Conservation (phyloP, 2,113 vertebrate genomes). For the Sinocyclocheilus rhinocerous region DNA sequence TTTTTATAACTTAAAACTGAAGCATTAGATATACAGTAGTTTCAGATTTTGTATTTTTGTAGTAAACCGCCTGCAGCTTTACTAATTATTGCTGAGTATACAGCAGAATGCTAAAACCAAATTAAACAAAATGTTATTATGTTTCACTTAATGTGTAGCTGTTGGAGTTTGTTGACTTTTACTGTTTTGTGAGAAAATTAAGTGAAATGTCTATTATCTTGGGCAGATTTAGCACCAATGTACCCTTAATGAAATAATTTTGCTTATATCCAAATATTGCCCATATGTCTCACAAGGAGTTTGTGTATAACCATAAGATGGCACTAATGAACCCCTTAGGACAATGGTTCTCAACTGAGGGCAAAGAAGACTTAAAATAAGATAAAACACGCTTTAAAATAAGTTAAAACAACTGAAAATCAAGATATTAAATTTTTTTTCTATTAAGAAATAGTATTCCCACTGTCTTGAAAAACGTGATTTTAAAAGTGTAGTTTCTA, state of each 20-base stretch:
- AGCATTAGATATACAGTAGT: too few relatives aligned
- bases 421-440: neutral
- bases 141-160: neutral
- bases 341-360: neutral
- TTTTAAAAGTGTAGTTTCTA: neutral
- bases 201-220: neutral
- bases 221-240: neutral
- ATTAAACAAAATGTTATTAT: neutral
- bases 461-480: neutral
- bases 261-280: neutral
- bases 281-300: neutral
- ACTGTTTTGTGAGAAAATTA: neutral
- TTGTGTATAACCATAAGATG: neutral
- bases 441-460: neutral
- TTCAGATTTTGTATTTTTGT: too few relatives aligned
- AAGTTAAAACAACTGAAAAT: neutral
- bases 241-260: neutral
- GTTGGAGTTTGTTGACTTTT: neutral
- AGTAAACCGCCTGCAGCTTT: neutral
- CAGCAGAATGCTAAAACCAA: neutral
- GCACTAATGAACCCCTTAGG: slow-evolving; percentile 1
- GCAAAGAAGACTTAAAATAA: neutral
- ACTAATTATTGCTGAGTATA: neutral
- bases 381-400: neutral
- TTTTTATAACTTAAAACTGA: too few relatives aligned